Evolutionary conservation across 1,140 invertebrate genomes (phyloP), one percentile per base, ranked within the genome.

Genomic region (Mylabris phalerata): DNA sequence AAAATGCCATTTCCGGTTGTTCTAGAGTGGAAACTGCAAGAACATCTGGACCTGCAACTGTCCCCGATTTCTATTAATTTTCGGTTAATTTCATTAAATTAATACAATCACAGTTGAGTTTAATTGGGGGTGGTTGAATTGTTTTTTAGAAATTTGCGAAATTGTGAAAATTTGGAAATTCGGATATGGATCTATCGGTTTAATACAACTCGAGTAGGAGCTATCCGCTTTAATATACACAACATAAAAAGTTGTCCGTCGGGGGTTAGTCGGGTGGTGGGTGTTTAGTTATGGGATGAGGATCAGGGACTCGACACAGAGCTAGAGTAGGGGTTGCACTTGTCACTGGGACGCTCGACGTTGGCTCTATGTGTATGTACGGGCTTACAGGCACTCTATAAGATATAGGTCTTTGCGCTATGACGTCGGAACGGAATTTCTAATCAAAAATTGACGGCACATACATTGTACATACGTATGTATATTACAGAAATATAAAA

Each of bases 231-330:
- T 70, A 70, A 63, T 67, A 68, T 69, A 70, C 69, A 68, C 67
- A 70, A 70, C 69, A 70, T 68, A 70, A 70, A 70, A 70, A 70
- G 69, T 68, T 70, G 69, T 69, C 67, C 69, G 69, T 65, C 69
- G 69, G 65, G 69, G 63, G 63, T 62, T 58, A 57, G 45, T 50
- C 39, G n/a, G 48, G 65, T 59, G 57, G 59, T 56, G 59, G 60
- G 57, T 55, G 48, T 57, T 11, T 57, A 59, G 27, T 24, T 25
- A 59, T 55, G 59, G 63, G 61, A 11, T 57, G 50, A 48, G 48
- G 38, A 42, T 41, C 10, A 50, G 61, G 67, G 60, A 58, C 49
- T 63, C 55, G 48, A 41, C 49, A 44, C 50, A 47, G 38, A 27
- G 58, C 32, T 27, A 25, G 42, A 45, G 64, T 57, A 44, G 56